Conservation (phyloP, 2,888 invertebrate species). For the Pandemis corylana region DNA sequence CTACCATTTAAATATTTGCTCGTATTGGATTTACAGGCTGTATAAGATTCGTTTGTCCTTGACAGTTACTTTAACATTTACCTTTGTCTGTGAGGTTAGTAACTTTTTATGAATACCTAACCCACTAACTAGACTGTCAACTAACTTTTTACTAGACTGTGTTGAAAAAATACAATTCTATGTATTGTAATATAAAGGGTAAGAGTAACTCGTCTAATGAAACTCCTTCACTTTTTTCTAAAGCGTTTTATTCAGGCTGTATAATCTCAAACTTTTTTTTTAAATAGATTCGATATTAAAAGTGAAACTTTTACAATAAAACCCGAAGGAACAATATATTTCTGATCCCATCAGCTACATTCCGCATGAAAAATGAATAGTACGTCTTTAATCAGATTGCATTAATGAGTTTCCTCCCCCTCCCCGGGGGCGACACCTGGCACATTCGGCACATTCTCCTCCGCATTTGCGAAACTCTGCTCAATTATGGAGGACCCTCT, state of each 20-base stretch:
- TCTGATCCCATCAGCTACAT: not conserved
- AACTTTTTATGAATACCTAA: too few relatives aligned
- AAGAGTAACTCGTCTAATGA: not conserved
- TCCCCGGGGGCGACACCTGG: conserved; percentile 5
- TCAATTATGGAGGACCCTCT: not conserved
- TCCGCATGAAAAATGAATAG: not conserved
- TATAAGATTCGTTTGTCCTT: too few relatives aligned
- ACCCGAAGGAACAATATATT: not conserved
- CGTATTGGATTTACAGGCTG: too few relatives aligned
- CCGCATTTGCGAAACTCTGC: not conserved
- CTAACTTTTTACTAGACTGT: too few relatives aligned
- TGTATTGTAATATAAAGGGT: too few relatives aligned
- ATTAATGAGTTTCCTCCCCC: not conserved
- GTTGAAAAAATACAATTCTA: too few relatives aligned
- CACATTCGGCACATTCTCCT: not conserved
- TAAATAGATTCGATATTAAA: too few relatives aligned
- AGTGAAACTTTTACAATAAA: not conserved
- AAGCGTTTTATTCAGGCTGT: not conserved
- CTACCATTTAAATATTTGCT: too few relatives aligned
- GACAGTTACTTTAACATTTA: too few relatives aligned
- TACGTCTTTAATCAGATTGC: conserved; percentile 1
- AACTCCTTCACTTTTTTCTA: not conserved
- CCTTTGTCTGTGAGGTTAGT: too few relatives aligned
- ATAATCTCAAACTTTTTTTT: too few relatives aligned
- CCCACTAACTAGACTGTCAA: too few relatives aligned